These are phyloP conservation scores for Ichneumon xanthorius DNA, from an alignment of 2,888 invertebrate genomes.

Conservation along the genomic window DNA sequence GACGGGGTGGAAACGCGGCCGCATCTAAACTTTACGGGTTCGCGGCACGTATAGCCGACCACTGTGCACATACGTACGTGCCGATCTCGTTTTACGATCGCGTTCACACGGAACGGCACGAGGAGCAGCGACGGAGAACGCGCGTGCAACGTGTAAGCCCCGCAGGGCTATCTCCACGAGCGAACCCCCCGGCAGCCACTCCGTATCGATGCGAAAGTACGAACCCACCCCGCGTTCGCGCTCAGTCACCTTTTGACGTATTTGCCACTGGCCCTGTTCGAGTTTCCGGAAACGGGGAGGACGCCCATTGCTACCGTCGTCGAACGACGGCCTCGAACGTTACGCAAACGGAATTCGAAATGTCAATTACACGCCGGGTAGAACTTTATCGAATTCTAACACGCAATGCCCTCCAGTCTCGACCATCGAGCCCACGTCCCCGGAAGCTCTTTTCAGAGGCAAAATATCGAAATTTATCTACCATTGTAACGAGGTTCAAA, in stretches of 20 bases:
- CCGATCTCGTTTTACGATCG: constrained; percentile 64
- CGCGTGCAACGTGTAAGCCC: constrained; percentile 45
- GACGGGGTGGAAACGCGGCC: constrained; percentile 54
- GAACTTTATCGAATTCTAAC: constrained; percentile 67
- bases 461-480: constrained; percentile 47
- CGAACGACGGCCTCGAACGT: constrained; percentile 60
- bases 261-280: constrained; percentile 29
- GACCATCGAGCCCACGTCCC: neutral
- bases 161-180: neutral
- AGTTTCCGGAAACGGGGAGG: constrained; percentile 52
- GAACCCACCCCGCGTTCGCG: constrained; percentile 26
- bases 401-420: constrained; percentile 19
- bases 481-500: constrained; percentile 5
- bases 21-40: constrained; percentile 51
- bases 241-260: constrained; percentile 63
- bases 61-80: constrained; percentile 39
- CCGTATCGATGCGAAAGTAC: constrained; percentile 49
- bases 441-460: constrained; percentile 21
- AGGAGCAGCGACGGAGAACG: neutral
- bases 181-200: neutral
- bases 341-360: constrained; percentile 74
- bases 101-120: constrained; percentile 35
- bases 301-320: constrained; percentile 3
- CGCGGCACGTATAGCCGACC: constrained; percentile 30
- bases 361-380: constrained; percentile 68